A percentile compares a stretch with the other conserved stretches of the same genome.
These are phyloP conservation scores for Oxyruncus cristatus DNA, from an alignment of 2,113 vertebrate genomes.

Conservation along the genomic window DNA sequence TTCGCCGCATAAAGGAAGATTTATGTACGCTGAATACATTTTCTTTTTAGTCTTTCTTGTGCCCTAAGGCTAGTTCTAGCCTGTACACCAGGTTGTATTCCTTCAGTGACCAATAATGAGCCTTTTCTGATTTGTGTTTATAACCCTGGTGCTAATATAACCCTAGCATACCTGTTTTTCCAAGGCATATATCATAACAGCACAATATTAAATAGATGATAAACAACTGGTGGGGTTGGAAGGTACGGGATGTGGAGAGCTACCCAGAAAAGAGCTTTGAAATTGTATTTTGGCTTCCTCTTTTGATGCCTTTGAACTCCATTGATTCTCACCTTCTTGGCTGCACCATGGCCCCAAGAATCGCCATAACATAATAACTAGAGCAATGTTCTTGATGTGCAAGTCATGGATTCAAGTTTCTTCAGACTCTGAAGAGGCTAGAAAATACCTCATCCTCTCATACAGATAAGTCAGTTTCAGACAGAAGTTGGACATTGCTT, in stretches of 20 bases:
- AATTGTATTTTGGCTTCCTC: neutral
- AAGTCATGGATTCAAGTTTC: neutral
- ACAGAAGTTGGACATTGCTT: rapidly evolving
- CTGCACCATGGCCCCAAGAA: neutral
- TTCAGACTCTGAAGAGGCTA: neutral
- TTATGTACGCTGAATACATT: neutral
- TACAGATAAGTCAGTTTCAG: neutral
- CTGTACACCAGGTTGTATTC: neutral
- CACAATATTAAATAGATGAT: neutral
- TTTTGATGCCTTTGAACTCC: neutral
- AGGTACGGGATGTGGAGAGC: rapidly evolving
- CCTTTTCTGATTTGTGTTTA: neutral
- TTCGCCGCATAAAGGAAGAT: neutral
- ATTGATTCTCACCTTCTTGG: neutral
- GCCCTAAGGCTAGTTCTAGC: neutral
- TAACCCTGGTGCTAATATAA: neutral
- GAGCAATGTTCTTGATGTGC: neutral
- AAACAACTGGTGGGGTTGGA: neutral
- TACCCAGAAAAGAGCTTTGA: neutral
- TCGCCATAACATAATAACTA: neutral
- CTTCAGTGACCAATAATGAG: neutral
- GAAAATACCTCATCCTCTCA: neutral
- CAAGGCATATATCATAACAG: neutral
- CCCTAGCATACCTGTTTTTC: neutral
- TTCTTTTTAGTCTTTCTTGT: neutral